These are phyloP conservation scores for Austrofundulus limnaeus DNA, from an alignment of 2,113 vertebrate species.

Conservation along the genomic window DNA sequence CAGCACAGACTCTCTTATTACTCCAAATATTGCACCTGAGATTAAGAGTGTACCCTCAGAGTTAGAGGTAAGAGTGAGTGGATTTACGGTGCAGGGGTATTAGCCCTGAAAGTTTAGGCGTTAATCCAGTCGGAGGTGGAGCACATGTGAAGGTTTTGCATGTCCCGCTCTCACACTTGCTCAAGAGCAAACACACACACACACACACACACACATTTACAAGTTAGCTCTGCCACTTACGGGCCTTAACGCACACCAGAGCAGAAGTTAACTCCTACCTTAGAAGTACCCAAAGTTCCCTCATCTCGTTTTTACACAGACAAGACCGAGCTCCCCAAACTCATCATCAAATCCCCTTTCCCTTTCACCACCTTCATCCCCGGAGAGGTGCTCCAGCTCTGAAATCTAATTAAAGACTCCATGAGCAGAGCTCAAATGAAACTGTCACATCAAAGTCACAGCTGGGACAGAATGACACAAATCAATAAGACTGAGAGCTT, in stretches of 20 bases:
- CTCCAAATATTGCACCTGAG: constrained; percentile 37
- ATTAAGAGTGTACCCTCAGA: constrained; percentile 44
- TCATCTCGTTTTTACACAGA: not conserved
- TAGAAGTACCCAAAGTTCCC: constrained; percentile 26
- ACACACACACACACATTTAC: too few species aligned
- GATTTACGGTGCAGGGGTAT: constrained; percentile 44
- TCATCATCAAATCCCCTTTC: constrained; percentile 46
- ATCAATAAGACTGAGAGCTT: constrained; percentile 61
- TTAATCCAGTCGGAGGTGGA: constrained; percentile 47
- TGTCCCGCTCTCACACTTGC: constrained; percentile 27
- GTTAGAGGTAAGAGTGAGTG: constrained; percentile 38
- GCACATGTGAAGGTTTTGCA: constrained; percentile 32
- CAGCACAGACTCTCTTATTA: constrained; percentile 30
- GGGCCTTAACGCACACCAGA: constrained; percentile 18
- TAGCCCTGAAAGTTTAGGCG: constrained; percentile 47
- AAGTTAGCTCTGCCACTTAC: constrained; percentile 11
- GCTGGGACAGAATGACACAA: constrained; percentile 55
- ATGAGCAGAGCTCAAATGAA: constrained; percentile 62
- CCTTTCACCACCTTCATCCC: constrained; percentile 42
- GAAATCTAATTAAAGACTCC: constrained; percentile 66
- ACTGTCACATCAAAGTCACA: constrained; percentile 63
- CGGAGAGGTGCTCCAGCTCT: constrained; percentile 47
- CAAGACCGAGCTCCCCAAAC: constrained; percentile 7
- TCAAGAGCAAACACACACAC: constrained; percentile 4
- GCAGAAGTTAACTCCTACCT: constrained; percentile 22